Evolutionary conservation across 2,113 vertebrate species (phyloP), one percentile per base, ranked within the genome.

Genomic region (Tyrannus savana): DNA sequence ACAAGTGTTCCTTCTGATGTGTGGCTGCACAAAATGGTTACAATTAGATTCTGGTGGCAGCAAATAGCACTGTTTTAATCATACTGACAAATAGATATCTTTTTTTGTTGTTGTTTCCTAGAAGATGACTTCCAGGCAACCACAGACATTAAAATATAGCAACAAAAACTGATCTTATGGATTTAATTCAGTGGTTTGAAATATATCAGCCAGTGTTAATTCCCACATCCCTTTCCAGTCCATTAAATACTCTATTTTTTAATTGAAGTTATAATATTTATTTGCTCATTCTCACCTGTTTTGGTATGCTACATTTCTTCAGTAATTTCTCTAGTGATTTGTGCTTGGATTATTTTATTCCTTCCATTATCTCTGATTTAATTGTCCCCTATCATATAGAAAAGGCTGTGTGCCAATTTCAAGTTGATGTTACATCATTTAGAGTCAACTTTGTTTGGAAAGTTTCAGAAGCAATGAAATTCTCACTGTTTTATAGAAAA

Each of bases 201-300:
- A 98, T 97, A 94, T 95, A 96, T 97, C 95, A 97, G 87, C 87
- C 84, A 76, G 77, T 6, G 63, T 95, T 97, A 97, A 98, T 98
- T 98, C 95, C 97, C 95, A 95, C 84, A 92, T 97, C 94, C 46
- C 86, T 97, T 98, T 98, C 97, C 94, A 97, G 94, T 97, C 92
- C 97, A 98, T 98, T 98, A 98, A 97, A 97, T 97, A 95, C 93
- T 97, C 95, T 96, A 87, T 96, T 98, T 97, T 98, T 98, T 98
- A 98, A 98, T 98, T 98, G 97, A 97, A 97, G 92, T 96, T 98
- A 97, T 97, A 97, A 98, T 98, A 98, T 98, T 98, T 98, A 98
- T 97, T 98, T 98, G 97, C 89, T 96, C 91, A 95, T 96, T 97
- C 95, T 98, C 82, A 97, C 96, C 96, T 98, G 96, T 97, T 97